Evolutionary conservation across 2,113 vertebrate species (phyloP), one percentile per base, ranked within the genome.

Genomic region (Castor canadensis): DNA sequence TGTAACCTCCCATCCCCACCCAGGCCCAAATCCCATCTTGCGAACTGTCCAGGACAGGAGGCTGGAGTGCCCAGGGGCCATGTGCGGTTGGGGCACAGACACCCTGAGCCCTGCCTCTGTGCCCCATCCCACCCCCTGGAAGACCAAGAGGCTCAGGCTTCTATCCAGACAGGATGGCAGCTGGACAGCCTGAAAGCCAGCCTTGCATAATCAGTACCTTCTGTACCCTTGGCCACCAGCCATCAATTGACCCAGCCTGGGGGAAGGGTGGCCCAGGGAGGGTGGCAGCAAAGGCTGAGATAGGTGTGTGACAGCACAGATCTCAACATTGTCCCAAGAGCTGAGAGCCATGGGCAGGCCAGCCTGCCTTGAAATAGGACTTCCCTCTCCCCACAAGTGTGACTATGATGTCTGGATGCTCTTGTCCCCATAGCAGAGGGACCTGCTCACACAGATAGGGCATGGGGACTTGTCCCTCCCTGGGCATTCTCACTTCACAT

Each of bases 121-220:
- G 38, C 69, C 8, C 35, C 38, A 10, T 32, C 40, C 60, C 9
- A 30, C 40, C 60, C 64, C 43, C 40, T 20, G 38, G 75, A 47
- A 71, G 62, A 38, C 30, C 45, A 86, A 56, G n/a, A 7, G 12
- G 19, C 81, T 32, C 13, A 0, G 49, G 45, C 24, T 22, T 47
- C 17, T 0, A 22, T 28, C 19, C 8, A 17, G 35, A 9, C 75
- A 49, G 71, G 32, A 71, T 28, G 40, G 43, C 47, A 52, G 62
- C 81, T 19, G 54, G n/a, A 38, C n/a, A 4, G 79, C 43, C 47
- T 49, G 60, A 89, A 47, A 43, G 40, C 62, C 30, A 82, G 9
- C 24, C 84, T 97, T 96, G 81, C 71, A n/a, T 92, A 95, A 97
- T 52, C 60, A 0, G 0, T 0, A 72, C 77, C 82, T 89, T 91